phyloP scores from a whole-genome alignment of 1,140 invertebrate species.

The Drepana arcuata region DNA sequence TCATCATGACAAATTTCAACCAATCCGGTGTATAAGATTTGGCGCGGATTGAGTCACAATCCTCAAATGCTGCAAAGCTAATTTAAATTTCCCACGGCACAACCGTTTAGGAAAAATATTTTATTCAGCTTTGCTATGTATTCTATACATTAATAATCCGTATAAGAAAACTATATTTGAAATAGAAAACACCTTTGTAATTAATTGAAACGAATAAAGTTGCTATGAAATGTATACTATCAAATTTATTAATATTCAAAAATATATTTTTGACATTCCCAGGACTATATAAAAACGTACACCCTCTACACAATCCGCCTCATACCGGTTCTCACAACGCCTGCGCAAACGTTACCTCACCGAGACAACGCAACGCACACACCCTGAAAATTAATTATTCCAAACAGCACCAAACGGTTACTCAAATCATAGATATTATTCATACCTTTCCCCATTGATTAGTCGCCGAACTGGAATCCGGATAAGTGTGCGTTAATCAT shows the following conservation, averaged over 20 bases:
- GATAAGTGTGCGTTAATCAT: neutral
- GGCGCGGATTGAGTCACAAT: too few species aligned
- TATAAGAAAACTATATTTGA: neutral
- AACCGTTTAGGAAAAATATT: too few species aligned
- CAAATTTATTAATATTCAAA: neutral
- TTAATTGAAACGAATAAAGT: neutral
- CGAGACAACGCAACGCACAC: constrained; percentile 15
- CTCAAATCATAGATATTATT: constrained; percentile 31
- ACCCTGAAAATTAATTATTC: constrained; percentile 52
- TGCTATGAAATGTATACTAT: neutral
- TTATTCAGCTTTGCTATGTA: neutral
- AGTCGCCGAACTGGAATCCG: neutral
- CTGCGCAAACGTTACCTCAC: constrained; percentile 25
- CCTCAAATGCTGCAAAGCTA: too few species aligned
- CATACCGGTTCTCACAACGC: constrained; percentile 25
- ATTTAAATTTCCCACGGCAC: too few species aligned
- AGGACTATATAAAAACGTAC: neutral
- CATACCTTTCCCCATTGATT: constrained; percentile 16
- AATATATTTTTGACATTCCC: neutral
- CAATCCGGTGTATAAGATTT: too few species aligned
- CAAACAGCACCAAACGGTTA: constrained; percentile 31
- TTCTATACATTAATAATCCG: neutral
- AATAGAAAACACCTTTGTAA: neutral
- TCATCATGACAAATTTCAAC: too few species aligned
- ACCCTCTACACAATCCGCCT: constrained; percentile 36